Base-by-base conservation (phyloP, 2,888 invertebrate species). In the Pandemis heparana region DNA sequence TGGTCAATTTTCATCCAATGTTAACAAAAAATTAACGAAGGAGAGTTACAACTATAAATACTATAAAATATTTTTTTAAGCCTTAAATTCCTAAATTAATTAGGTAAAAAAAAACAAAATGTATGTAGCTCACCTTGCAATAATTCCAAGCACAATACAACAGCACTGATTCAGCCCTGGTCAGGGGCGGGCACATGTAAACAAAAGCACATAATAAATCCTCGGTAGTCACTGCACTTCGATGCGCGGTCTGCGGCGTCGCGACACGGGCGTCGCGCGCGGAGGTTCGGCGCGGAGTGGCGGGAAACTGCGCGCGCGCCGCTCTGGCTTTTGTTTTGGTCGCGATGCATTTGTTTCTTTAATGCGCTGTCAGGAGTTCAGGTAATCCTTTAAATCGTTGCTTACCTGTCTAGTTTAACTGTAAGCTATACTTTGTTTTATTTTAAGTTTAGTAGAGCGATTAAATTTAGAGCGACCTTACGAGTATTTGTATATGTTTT, bases 281-380 rank as follows among this genome's bases (percentile, higher is more conserved):
- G 85, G 92, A 92, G 92, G 86, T 86, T 91, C 83, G 85, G 87
- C 94, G 92, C 94, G 90, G 87, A 93, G 85, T 93, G 89, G 79
- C 77, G 78, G 66, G 59, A 75, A 74, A 77, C 79, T 80, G 82
- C 81, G 81, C 79, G 72, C 73, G 78, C 82, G 81, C 75, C 73
- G 76, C 75, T 53, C 61, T 56, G 39, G 32, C 59, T 39, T 65
- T 74, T 74, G 74, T 74, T 74, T 74, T 74, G 69, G 53, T 74
- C 41, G 43, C 3, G 51, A n/a, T 43, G 64, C 32, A 46, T 59
- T 48, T 66, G 60, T 71, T 71, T 51, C 39, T 41, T 6, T 18
- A 23, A 4, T 41, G 38, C 1, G 43, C 23, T 10, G 61, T 48
- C n/a, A 48, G n/a, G 12, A 23, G 16, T 56, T 23, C 7, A 8